Evolutionary conservation across 2,888 invertebrate species (phyloP).

Genomic region (Gnatocerus cornutus): DNA sequence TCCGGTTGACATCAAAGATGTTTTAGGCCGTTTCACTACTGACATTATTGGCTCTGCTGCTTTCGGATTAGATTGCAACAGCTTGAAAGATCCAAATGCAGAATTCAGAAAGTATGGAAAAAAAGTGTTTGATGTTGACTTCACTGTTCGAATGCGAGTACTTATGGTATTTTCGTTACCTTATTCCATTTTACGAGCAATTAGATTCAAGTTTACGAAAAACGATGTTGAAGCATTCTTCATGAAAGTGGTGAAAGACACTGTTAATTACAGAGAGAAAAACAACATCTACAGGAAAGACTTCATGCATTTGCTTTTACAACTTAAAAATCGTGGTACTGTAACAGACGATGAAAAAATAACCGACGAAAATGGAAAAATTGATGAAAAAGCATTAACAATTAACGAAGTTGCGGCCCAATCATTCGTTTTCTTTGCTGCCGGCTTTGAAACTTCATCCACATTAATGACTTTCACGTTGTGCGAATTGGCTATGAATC

Average conservation of each 20-base stretch:
- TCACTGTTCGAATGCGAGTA: conserved; percentile 34
- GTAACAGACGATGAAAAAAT: conserved; percentile 65
- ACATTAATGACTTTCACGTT: conserved; percentile 52
- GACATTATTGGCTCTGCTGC: conserved; percentile 76
- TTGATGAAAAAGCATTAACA: conserved; percentile 58
- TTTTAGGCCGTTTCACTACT: conserved; percentile 73
- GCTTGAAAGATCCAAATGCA: conserved; percentile 72
- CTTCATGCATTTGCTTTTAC: conserved; percentile 73
- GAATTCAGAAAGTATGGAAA: conserved; percentile 66
- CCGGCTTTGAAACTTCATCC: conserved; percentile 53
- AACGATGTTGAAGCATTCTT: conserved; percentile 69
- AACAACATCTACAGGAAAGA: conserved; percentile 72
- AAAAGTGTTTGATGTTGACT: conserved; percentile 55
- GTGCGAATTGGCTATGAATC: conserved; percentile 56
- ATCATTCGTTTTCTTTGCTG: conserved; percentile 71
- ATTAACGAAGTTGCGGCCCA: conserved; percentile 72
- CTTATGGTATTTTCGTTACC: conserved; percentile 51
- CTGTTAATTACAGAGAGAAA: conserved; percentile 70
- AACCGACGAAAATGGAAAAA: conserved; percentile 43
- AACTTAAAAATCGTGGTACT: conserved; percentile 68
- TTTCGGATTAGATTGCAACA: conserved; percentile 76
- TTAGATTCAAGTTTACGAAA: conserved; percentile 57
- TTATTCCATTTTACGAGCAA: conserved; percentile 40
- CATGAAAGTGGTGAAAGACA: conserved; percentile 67
- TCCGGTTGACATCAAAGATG: conserved; percentile 67